Conservation (phyloP, 1,140 invertebrate genomes). For the Patella vulgata region DNA sequence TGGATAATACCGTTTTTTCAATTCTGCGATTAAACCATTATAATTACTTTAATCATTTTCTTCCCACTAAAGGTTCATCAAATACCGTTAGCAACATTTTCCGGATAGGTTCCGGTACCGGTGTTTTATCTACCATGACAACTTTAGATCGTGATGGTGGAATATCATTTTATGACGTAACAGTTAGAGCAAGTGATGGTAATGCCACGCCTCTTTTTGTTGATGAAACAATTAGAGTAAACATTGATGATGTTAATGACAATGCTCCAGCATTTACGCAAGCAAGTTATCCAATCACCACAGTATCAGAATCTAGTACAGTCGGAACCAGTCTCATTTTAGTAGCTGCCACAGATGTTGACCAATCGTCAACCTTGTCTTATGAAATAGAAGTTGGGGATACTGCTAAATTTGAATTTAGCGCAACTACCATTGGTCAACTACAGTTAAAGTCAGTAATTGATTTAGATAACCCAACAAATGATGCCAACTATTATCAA, state of each 20-base stretch:
- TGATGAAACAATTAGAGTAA: conserved; percentile 5
- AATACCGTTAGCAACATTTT: conserved; percentile 18
- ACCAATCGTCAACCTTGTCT: conserved; percentile 18
- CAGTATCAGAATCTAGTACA: conserved; percentile 13
- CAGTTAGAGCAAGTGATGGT: conserved; percentile 22
- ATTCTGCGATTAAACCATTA: too few species aligned
- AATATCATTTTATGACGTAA: conserved; percentile 31
- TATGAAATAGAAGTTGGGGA: conserved; percentile 21
- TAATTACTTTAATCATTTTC: too few species aligned
- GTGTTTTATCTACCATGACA: conserved; percentile 25
- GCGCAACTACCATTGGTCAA: conserved; percentile 13
- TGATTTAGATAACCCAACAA: conserved; percentile 8
- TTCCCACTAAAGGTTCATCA: too few species aligned
- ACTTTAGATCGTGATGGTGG: conserved; percentile 21
- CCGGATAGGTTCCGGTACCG: conserved; percentile 25
- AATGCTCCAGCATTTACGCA: conserved; percentile 22
- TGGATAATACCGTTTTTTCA: too few species aligned
- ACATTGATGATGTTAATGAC: conserved; percentile 19
- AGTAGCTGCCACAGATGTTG: conserved; percentile 26
- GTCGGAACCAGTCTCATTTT: conserved; percentile 21
- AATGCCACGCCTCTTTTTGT: too few species aligned
- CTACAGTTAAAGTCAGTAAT: conserved; percentile 20
- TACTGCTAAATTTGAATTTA: conserved; percentile 21
- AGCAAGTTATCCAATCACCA: conserved; percentile 12
- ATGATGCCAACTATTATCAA: conserved; percentile 3